A percentile compares a stretch with the other conserved stretches of the same genome.
These are phyloP conservation scores for Zaprionus gabonicus DNA, from an alignment of 1,140 invertebrate genomes.

Conservation along the genomic window DNA sequence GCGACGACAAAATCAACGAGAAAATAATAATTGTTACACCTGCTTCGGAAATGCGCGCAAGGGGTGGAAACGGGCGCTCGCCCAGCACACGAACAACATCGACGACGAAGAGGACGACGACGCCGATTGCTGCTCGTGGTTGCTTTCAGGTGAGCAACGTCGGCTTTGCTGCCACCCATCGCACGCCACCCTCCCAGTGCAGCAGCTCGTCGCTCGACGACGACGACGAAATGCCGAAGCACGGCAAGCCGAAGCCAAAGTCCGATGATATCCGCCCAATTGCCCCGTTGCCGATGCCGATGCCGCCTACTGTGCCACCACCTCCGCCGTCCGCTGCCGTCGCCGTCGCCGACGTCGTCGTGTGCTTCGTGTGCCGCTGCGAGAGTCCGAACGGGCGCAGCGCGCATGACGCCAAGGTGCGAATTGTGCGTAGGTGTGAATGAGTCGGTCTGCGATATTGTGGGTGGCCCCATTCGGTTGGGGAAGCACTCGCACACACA, in stretches of 20 bases:
- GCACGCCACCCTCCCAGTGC: conserved; percentile 44
- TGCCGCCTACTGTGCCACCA: neutral
- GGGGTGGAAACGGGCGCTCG: conserved; percentile 51
- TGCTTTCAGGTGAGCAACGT: conserved; percentile 67
- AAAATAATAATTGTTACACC: conserved; percentile 83
- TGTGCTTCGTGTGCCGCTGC: conserved; percentile 24
- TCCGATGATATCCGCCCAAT: conserved; percentile 20
- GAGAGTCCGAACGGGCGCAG: conserved; percentile 66
- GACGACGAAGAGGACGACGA: conserved; percentile 15
- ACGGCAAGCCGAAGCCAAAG: conserved; percentile 43
- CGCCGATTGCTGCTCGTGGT: conserved; percentile 34
- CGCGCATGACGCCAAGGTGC: conserved; percentile 78
- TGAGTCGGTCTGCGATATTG: conserved; percentile 39
- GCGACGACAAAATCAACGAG: conserved; percentile 77
- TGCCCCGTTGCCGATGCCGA: conserved; percentile 1
- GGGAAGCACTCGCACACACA: conserved; percentile 12
- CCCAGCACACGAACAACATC: conserved; percentile 43
- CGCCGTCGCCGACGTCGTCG: conserved; percentile 7
- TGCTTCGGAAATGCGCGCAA: conserved; percentile 74
- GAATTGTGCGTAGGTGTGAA: conserved; percentile 61
- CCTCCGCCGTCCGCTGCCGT: neutral
- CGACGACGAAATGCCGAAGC: conserved; percentile 61
- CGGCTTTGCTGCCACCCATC: conserved; percentile 13
- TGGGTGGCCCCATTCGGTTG: conserved; percentile 14
- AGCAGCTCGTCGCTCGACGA: conserved; percentile 33